Evolutionary conservation across 2,797 vertebrate genomes (phyloP).

Genomic region (Erithacus rubecula): DNA sequence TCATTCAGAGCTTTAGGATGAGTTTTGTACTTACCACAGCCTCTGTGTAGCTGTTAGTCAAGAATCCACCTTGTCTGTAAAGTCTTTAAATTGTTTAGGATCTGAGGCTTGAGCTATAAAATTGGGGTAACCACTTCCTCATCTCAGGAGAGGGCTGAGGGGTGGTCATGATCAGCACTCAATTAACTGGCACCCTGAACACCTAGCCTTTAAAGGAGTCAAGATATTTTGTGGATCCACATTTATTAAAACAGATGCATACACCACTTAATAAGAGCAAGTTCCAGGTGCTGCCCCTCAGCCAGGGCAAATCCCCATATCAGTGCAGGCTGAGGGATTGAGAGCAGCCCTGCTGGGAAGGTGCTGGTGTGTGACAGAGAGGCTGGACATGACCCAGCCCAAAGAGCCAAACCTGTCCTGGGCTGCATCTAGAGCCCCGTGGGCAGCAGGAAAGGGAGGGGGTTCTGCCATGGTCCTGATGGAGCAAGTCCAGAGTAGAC

Average conservation of each 20-base stretch:
- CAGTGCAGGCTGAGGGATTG: too few relatives aligned
- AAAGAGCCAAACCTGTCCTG: not conserved
- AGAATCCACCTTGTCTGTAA: not conserved
- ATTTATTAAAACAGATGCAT: not conserved
- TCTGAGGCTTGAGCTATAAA: not conserved
- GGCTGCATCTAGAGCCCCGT: not conserved
- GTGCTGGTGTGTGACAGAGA: not conserved
- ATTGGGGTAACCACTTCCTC: not conserved
- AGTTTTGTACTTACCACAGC: not conserved
- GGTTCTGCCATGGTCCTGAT: not conserved
- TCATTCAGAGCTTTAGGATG: not conserved
- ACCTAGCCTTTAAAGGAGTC: not conserved
- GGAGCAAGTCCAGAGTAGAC: not conserved
- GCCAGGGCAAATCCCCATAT: fast-evolving
- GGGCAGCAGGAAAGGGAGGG: not conserved
- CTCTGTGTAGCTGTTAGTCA: not conserved
- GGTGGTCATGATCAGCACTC: not conserved
- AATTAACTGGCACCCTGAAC: not conserved
- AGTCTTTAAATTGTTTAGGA: not conserved
- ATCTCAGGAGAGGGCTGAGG: not conserved
- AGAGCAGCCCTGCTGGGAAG: not conserved
- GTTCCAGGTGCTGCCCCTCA: not conserved
- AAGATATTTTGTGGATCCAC: not conserved
- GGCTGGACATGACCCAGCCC: too few relatives aligned
- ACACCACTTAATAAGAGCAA: not conserved